phyloP scores from a whole-genome alignment of 1,140 invertebrate species.

The Halesus radiatus region DNA sequence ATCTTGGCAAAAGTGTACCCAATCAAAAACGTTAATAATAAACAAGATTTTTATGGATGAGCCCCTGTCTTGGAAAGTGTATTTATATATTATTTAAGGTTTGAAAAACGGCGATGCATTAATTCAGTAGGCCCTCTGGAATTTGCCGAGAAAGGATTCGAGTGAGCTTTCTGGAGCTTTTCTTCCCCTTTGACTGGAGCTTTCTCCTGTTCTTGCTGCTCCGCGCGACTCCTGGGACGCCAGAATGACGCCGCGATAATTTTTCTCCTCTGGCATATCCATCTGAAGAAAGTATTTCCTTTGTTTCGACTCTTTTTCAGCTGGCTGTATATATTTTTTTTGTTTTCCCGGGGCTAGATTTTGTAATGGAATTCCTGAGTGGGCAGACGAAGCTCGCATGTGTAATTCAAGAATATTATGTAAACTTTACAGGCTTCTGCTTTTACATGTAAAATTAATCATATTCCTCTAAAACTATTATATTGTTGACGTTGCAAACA shows the following conservation, averaged over 20 bases:
- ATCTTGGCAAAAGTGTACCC: too few species aligned
- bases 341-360: constrained; percentile 14
- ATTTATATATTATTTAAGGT: constrained; percentile 39
- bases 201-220: constrained; percentile 2
- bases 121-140: constrained; percentile 21
- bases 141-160: constrained; percentile 12
- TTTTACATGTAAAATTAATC: background rate
- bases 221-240: constrained; percentile 21
- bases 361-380: constrained; percentile 41
- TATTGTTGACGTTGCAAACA: too few species aligned
- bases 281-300: constrained; percentile 29
- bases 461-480: too few species aligned
- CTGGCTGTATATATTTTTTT: constrained; percentile 14
- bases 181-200: background rate
- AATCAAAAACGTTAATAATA: too few species aligned
- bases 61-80: background rate
- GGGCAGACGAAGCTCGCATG: constrained; percentile 15
- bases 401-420: constrained; percentile 16
- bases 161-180: background rate
- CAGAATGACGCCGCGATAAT: constrained; percentile 45
- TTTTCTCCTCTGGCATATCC: constrained; percentile 36
- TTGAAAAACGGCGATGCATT: constrained; percentile 42
- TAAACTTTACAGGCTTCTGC: background rate
- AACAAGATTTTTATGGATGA: too few species aligned
- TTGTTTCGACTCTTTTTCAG: constrained; percentile 28